phyloP scores from a whole-genome alignment of 1,140 invertebrate species.

The Drosophila simulans region DNA sequence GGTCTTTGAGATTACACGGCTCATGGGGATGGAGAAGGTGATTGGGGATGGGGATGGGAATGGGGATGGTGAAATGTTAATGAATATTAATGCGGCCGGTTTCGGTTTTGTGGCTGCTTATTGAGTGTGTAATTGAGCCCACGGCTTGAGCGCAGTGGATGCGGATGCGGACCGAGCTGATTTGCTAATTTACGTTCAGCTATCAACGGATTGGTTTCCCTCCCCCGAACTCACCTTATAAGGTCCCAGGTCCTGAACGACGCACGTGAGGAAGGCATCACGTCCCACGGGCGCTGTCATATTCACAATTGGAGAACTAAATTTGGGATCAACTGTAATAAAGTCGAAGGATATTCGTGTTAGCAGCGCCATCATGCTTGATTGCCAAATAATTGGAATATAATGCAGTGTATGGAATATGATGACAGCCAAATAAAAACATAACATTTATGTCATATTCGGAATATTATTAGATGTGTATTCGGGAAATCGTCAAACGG shows the following conservation, averaged over 20 bases:
- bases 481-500: neutral
- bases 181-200: constrained; percentile 47
- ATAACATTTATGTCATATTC: neutral
- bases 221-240: constrained; percentile 90
- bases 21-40: neutral
- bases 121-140: constrained; percentile 80
- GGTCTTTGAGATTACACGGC: constrained; percentile 71
- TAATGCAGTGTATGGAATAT: constrained; percentile 20
- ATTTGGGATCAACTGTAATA: constrained; percentile 91
- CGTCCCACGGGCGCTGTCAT: constrained; percentile 92
- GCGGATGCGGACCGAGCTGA: constrained; percentile 8
- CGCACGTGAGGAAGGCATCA: constrained; percentile 92
- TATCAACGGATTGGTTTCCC: constrained; percentile 38
- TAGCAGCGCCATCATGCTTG: constrained; percentile 12
- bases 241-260: constrained; percentile 91
- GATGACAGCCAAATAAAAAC: constrained; percentile 13
- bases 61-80: constrained; percentile 69
- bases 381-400: constrained; percentile 48
- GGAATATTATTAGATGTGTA: neutral
- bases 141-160: constrained; percentile 6
- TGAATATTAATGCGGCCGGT: constrained; percentile 77
- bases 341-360: constrained; percentile 74
- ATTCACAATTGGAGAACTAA: constrained; percentile 92
- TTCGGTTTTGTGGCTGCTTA: constrained; percentile 70
- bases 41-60: too few relatives aligned